Conservation (phyloP, 92 coral and sea anemone genomes). For the Heliopora coerulea region DNA sequence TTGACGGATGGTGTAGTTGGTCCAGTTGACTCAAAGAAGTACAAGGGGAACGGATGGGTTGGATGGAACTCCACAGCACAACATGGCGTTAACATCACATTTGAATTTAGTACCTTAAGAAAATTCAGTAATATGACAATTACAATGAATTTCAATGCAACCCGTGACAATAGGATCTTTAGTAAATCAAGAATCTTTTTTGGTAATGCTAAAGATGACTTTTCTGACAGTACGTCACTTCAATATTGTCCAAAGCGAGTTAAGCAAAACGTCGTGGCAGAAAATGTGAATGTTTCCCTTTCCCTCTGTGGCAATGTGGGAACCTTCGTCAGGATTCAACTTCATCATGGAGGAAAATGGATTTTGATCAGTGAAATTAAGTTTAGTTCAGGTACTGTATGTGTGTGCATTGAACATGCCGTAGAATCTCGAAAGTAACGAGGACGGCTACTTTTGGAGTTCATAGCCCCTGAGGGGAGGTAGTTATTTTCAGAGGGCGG, state of each 20-base stretch:
- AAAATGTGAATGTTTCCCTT: slow-evolving; percentile 62
- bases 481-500: no score
- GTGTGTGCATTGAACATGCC: no score
- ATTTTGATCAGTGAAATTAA: slow-evolving; percentile 78
- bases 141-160: slow-evolving; percentile 6
- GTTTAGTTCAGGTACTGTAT: slow-evolving; percentile 72
- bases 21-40: slow-evolving; percentile 1
- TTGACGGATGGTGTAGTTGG: slow-evolving; percentile 36
- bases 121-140: slow-evolving; percentile 23
- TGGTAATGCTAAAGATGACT: neutral
- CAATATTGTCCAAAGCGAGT: slow-evolving; percentile 26
- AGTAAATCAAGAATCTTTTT: slow-evolving; percentile 16
- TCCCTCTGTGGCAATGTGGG: slow-evolving; percentile 69
- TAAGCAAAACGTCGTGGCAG: neutral
- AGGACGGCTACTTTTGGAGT: no score
- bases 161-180: neutral
- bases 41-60: slow-evolving; percentile 24
- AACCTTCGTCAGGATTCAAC: slow-evolving; percentile 50
- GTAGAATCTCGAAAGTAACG: no score
- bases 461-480: no score
- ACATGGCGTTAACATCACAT: slow-evolving; percentile 21
- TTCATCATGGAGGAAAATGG: slow-evolving; percentile 69
- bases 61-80: neutral
- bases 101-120: slow-evolving; percentile 13
- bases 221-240: neutral